Evolutionary conservation across 2,113 vertebrate species (phyloP).

Genomic region (Phylloscopus whistleri): DNA sequence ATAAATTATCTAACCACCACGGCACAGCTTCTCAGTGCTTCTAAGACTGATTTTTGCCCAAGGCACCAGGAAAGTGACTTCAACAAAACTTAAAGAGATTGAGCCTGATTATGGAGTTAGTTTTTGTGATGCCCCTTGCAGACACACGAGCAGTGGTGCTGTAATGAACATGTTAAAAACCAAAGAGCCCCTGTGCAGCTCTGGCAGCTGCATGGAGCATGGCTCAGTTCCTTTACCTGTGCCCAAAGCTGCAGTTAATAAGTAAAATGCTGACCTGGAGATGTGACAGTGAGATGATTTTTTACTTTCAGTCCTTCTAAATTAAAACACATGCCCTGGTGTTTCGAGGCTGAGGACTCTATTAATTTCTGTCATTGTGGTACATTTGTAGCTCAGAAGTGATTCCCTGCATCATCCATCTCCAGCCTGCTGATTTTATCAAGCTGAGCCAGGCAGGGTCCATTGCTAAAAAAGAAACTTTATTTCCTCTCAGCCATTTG

Average conservation of each 20-base stretch:
- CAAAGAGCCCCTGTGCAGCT: background rate
- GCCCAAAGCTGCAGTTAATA: background rate
- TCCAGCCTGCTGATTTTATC: slow-evolving; percentile 8
- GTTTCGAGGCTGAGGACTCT: background rate
- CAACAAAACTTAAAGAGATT: slow-evolving; percentile 33
- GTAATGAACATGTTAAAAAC: background rate
- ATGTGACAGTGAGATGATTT: background rate
- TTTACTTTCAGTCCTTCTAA: slow-evolving; percentile 4
- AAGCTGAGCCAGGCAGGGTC: background rate
- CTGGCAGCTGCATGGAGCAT: background rate
- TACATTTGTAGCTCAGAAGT: background rate
- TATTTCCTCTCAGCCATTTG: background rate
- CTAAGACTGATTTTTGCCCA: slow-evolving; percentile 43
- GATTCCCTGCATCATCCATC: slow-evolving; percentile 20
- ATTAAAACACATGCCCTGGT: slow-evolving; percentile 15
- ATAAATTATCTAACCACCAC: slow-evolving; percentile 29
- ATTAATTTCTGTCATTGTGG: background rate
- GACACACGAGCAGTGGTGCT: background rate
- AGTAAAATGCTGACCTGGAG: slow-evolving; percentile 14
- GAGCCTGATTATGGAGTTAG: slow-evolving; percentile 17
- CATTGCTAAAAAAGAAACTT: background rate
- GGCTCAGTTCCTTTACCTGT: background rate
- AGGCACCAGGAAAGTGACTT: slow-evolving; percentile 12
- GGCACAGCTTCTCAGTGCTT: background rate
- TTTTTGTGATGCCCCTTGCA: background rate